Base-by-base conservation (phyloP, 2,888 invertebrate genomes). In the Capitulum mitella region DNA sequence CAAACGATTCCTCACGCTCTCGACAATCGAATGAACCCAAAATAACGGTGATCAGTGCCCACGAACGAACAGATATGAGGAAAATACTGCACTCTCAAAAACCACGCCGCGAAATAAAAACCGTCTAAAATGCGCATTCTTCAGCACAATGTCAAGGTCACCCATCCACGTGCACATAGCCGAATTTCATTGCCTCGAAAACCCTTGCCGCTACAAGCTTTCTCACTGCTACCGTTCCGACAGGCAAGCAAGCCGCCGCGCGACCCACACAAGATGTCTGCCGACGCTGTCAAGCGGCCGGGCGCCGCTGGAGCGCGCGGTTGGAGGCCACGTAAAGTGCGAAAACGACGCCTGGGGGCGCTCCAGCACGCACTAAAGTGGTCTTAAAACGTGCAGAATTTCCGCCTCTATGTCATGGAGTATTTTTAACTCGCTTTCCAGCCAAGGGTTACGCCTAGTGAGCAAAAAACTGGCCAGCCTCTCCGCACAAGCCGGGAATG, bases 91-190 rank as follows among this genome's bases (percentile, higher is more conserved):
- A 8, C 64, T 29, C 64, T 16, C 34, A 34, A 37, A 2, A 40
- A 70, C 70, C 14, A 37, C 8, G 40, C 37, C 26, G 70, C n/a
- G 37, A 40, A 40, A 40, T 70, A 70, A 70, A 70, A 70, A 40
- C 26, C 37, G 70, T 70, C 40, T 40, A 40, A 70, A 70, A 70
- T 37, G 37, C 10, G 29, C 32, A 70, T 37, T 37, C n/a, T 37
- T 40, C 29, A 40, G 70, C 40, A 40, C 70, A 70, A 40, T 70
- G 70, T 70, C 70, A 70, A 70, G 70, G 70, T 26, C 70, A 70
- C 37, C 8, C 26, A 37, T 19, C 37, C 70, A 40, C 70, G 40
- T 70, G 70, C 70, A 70, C 29, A 26, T 12, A 70, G 40, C 34
- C 10, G 70, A 40, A 70, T 40, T 29, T 12, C 2, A 26, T 22